Evolutionary conservation across 92 coral and sea anemone species (phyloP).

Genomic region (Epizoanthus fatuus): DNA sequence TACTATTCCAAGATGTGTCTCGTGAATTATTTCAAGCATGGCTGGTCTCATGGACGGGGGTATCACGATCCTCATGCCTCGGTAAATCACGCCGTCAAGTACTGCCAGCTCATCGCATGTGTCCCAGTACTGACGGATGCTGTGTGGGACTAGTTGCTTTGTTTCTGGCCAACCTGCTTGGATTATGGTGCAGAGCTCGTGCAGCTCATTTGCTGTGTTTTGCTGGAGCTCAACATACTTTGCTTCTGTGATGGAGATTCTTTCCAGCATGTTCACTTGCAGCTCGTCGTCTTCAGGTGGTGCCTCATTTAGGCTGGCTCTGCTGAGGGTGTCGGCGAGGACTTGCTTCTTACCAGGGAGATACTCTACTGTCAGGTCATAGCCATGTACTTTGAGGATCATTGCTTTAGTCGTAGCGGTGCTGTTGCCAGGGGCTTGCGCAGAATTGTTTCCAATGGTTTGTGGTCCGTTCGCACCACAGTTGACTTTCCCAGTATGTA

Average conservation of each 20-base stretch:
- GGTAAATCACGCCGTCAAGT: constrained; percentile 42
- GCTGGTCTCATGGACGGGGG: constrained; percentile 67
- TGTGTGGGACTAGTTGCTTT: constrained; percentile 63
- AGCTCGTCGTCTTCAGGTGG: constrained; percentile 54
- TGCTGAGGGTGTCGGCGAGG: constrained; percentile 57
- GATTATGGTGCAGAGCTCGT: constrained; percentile 57
- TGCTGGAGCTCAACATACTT: constrained; percentile 66
- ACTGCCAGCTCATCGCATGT: constrained; percentile 55
- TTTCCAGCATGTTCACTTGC: constrained; percentile 66
- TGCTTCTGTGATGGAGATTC: constrained; percentile 60
- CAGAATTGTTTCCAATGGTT: constrained; percentile 54
- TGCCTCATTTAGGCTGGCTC: constrained; percentile 59
- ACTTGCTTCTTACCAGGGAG: constrained; percentile 53
- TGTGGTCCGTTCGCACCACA: constrained; percentile 66
- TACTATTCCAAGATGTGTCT: constrained; percentile 56
- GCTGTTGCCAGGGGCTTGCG: constrained; percentile 49
- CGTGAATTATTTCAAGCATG: constrained; percentile 60
- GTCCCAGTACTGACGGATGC: constrained; percentile 53
- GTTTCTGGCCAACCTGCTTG: constrained; percentile 59
- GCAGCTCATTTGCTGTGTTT: constrained; percentile 68
- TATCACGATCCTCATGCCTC: constrained; percentile 66
- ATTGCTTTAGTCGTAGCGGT: constrained; percentile 52
- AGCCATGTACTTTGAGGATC: constrained; percentile 45
- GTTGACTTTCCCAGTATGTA: constrained; percentile 56
- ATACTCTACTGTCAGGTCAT: constrained; percentile 54